phyloP scores from a whole-genome alignment of 2,888 invertebrate genomes.

The Phlogophora meticulosa region DNA sequence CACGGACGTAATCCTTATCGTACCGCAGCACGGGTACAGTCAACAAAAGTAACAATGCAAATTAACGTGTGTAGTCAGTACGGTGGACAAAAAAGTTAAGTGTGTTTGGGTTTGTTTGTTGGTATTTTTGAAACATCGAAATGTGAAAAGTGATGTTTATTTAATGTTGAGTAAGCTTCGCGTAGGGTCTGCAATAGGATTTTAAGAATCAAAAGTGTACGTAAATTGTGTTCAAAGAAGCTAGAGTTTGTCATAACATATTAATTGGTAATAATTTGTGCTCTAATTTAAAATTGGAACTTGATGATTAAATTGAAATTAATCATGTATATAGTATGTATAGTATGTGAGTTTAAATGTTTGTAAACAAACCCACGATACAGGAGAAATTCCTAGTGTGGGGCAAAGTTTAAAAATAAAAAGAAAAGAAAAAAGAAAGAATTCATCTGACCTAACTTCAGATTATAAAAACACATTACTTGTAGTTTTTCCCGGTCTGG shows the following conservation, averaged over 20 bases:
- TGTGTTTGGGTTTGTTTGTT: conserved; percentile 44
- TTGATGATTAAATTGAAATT: too few species aligned
- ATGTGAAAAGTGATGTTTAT: conserved; percentile 21
- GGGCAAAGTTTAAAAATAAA: too few species aligned
- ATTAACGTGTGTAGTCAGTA: conserved; percentile 53
- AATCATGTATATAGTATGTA: too few species aligned
- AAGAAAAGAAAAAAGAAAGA: too few species aligned
- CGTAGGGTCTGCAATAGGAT: not conserved
- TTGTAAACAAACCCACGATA: too few species aligned
- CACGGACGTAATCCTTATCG: conserved; percentile 71
- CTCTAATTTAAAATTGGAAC: too few species aligned
- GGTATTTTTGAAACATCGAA: conserved; percentile 33
- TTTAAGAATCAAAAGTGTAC: not conserved
- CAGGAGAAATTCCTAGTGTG: too few species aligned
- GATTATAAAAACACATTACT: too few species aligned
- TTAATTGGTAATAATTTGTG: too few species aligned
- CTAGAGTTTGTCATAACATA: not conserved
- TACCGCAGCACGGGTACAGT: conserved; percentile 66
- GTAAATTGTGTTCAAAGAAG: not conserved
- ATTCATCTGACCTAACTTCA: too few species aligned
- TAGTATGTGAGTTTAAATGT: too few species aligned
- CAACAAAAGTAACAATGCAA: conserved; percentile 62
- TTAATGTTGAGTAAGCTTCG: not conserved
- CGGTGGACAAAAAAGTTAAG: conserved; percentile 53
- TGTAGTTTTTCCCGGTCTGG: too few species aligned